phyloP scores from a whole-genome alignment of 2,888 invertebrate genomes.

The Hemistola chrysoprasaria region DNA sequence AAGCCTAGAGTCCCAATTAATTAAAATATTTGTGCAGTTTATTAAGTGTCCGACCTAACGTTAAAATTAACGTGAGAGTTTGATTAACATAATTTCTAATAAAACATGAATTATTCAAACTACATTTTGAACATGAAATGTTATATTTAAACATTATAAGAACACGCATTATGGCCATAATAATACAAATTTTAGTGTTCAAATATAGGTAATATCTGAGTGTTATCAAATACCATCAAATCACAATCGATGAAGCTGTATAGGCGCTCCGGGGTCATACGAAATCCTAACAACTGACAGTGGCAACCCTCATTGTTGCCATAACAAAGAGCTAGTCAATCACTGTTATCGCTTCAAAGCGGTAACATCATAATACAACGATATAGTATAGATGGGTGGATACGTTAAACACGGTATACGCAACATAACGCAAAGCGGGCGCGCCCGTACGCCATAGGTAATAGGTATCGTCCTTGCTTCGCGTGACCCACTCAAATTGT shows the following conservation, averaged over 20 bases:
- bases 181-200: too few species aligned
- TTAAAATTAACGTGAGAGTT: too few species aligned
- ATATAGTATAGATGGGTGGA: conserved; percentile 1
- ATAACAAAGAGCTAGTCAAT: conserved; percentile 10
- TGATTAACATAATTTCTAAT: too few species aligned
- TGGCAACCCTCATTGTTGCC: conserved; percentile 2
- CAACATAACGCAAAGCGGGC: conserved; percentile 19
- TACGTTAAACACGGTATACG: conserved; percentile 2
- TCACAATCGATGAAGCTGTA: too few species aligned
- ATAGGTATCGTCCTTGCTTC: conserved; percentile 33
- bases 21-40: conserved; percentile 5
- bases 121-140: too few species aligned
- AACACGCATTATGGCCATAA: too few species aligned
- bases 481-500: conserved; percentile 47
- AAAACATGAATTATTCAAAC: too few species aligned
- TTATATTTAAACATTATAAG: too few species aligned
- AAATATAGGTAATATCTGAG: too few species aligned
- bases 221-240: too few species aligned
- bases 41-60: neutral
- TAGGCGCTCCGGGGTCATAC: neutral
- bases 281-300: conserved; percentile 3
- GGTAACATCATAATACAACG: conserved; percentile 1
- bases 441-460: conserved; percentile 28
- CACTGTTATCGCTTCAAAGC: conserved; percentile 9
- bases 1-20: conserved; percentile 6